These are phyloP conservation scores for Dipodomys spectabilis DNA, from an alignment of 2,113 vertebrate genomes.

Conservation along the genomic window DNA sequence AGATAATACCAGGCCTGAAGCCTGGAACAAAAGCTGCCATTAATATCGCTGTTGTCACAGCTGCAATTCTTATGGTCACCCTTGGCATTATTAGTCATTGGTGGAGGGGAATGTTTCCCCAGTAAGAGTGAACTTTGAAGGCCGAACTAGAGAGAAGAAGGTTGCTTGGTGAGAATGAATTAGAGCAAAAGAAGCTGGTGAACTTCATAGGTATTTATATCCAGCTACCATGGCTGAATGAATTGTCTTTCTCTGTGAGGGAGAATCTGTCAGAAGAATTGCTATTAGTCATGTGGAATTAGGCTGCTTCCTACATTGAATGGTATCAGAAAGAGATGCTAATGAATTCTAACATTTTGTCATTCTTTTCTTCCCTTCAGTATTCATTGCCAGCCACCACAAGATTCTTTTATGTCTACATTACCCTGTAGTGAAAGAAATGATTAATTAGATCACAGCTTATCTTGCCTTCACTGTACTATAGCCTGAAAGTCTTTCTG, in stretches of 20 bases:
- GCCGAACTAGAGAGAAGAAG: not conserved
- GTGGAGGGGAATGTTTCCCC: not conserved
- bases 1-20: not conserved
- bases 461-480: not conserved
- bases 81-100: not conserved
- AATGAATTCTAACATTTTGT: not conserved
- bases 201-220: conserved; percentile 27
- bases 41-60: not conserved
- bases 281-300: conserved; percentile 24
- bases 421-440: conserved; percentile 23
- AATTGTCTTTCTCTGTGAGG: conserved; percentile 36
- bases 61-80: not conserved
- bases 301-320: conserved; percentile 3
- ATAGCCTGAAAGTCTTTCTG: not conserved
- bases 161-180: conserved; percentile 1
- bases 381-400: conserved; percentile 14
- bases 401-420: conserved; percentile 14
- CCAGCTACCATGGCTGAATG: not conserved
- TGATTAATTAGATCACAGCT: conserved; percentile 48
- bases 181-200: not conserved
- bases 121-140: conserved; percentile 5
- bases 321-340: conserved; percentile 35
- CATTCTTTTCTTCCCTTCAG: not conserved
- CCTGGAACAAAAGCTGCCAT: not conserved
- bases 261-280: conserved; percentile 45